Evolutionary conservation across 2,797 vertebrate genomes (phyloP), one percentile per base, ranked within the genome.

Genomic region (Tachyglossus aculeatus): DNA sequence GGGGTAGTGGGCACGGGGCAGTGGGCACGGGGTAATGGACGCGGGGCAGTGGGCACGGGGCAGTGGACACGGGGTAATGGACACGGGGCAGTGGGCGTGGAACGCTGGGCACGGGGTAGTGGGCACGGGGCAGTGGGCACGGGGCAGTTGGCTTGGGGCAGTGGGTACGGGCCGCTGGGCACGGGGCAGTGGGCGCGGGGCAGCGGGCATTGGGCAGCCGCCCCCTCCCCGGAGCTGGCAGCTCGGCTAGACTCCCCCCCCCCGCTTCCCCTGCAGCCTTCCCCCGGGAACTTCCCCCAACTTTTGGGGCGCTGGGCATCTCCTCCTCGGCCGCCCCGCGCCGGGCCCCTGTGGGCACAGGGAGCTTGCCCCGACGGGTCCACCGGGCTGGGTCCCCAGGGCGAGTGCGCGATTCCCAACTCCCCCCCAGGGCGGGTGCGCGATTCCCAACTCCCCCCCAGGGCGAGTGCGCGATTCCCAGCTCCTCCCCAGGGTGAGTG

Each of bases 251-350:
- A 44, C 54, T 5, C 70, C 50, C 15, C 27, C 13, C 27, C 51
- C 61, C 43, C 47, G 12, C n/a, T n/a, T n/a, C 38, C n/a, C 36
- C 14, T n/a, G n/a, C 37, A 24, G 29, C 9, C 55, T n/a, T n/a
- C n/a, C 37, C 54, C 59, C 25, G 40, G 40, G 76, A 87, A 87
- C 78, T 85, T 87, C 80, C 54, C 18, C 48, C 51, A 81, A 87
- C 80, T 87, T 83, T 51, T 66, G 25, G 31, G 31, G 22, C 40
- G 5, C 31, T 38, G 31, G 37, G n/a, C 32, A 27, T n/a, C 18
- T 19, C 15, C 13, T 33, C 18, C 9, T 14, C 57, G 48, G 37
- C 19, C 48, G 32, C 19, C 51, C 11, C 7, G 32, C 54, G 4
- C 32, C 25, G 8, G 40, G 12, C 36, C 60, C 25, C 29, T 54